Evolutionary conservation across 2,888 invertebrate genomes (phyloP), one percentile per base, ranked within the genome.

Genomic region (Volucella inanis): DNA sequence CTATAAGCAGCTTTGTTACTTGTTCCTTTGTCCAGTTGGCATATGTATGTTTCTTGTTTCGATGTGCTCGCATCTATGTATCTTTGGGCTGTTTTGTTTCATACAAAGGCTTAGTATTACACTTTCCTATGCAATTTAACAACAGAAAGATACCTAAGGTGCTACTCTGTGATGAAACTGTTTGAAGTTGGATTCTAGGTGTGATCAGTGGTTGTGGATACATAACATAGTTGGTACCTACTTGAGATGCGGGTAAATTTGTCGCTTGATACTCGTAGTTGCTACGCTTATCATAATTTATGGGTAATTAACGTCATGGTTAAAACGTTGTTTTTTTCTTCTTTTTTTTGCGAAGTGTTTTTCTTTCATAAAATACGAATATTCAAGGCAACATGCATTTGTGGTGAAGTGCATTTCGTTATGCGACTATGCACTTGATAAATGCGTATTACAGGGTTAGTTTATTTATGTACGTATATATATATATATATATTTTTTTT

Each of bases 271-370:
- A n/a, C n/a, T 57, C 2, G 72, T 78, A 62, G 77, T 71, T 52
- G 61, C 4, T 72, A n/a, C 18, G 74, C 83, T 84, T 80, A 80
- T 84, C 84, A 84, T 80, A 80, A 84, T 84, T 84, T 84, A 80
- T 80, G 61, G 31, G 61, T 80, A 71, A 84, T 84, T 80, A 84
- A 61, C 75, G 80, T 80, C 79, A 84, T 70, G 84, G 49, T 50
- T 62, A 45, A 43, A 59, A 72, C 57, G 52, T 79, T 79, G 43
- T 50, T 59, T 61, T 70, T 55, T 57, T 55, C 50, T 65, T 10
- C 31, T 38, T 38, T 2, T 41, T 43, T 47, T n/a, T 47, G 61
- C 43, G 8, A 31, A 31, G 31, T 31, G 31, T 11, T 41, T 15
- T 45, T 61, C 22, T 39, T 45, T 15, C n/a, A 15, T 39, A 52